Conservation (phyloP, 2,888 invertebrate genomes). For the Yponomeuta malinellus region DNA sequence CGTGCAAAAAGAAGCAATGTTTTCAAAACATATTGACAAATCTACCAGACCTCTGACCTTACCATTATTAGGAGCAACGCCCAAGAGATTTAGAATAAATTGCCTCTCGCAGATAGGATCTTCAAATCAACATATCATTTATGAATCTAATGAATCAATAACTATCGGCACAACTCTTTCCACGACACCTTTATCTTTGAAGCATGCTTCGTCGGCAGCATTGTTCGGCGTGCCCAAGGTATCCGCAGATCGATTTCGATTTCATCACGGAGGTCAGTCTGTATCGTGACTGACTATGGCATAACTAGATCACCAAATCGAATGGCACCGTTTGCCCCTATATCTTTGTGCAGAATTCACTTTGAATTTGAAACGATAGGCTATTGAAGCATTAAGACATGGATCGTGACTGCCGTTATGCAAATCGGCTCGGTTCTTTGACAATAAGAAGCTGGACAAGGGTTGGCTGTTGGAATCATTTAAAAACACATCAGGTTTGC, state of each 20-base stretch:
- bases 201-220: conserved; percentile 6
- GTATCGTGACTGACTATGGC: conserved; percentile 47
- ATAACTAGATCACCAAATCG: conserved; percentile 56
- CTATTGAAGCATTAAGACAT: conserved; percentile 53
- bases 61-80: conserved; percentile 1
- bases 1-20: neutral
- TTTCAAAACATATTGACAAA: neutral
- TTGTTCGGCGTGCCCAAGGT: conserved; percentile 8
- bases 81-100: conserved; percentile 4
- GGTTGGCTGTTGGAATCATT: conserved; percentile 28
- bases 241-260: conserved; percentile 45
- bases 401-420: conserved; percentile 62
- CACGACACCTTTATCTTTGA: conserved; percentile 2
- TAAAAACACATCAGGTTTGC: neutral
- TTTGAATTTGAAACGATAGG: conserved; percentile 46
- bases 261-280: conserved; percentile 58
- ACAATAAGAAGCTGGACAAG: conserved; percentile 41
- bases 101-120: conserved; percentile 7
- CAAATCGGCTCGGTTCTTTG: conserved; percentile 48
- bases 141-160: conserved; percentile 12
- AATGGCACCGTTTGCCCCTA: conserved; percentile 53
- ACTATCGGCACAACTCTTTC: conserved; percentile 9
- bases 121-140: conserved; percentile 10
- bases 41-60: conserved; percentile 7
- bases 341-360: conserved; percentile 38